A percentile compares a stretch with the other conserved stretches of the same genome.
phyloP scores from a whole-genome alignment of 2,888 invertebrate species.

The Chymomyza procnemis region DNA sequence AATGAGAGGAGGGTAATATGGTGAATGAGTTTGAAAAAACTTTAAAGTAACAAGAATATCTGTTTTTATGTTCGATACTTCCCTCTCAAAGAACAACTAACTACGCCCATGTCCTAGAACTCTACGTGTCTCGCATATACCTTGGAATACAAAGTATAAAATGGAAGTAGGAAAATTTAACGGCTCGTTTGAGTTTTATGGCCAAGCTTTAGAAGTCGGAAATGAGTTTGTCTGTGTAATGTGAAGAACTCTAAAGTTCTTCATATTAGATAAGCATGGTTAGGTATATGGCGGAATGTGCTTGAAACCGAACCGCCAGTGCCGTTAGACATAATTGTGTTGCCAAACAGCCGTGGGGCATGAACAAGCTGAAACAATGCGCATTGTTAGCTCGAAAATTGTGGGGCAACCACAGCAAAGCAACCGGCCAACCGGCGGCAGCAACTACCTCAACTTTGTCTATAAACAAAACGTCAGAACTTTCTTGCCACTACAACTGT shows the following conservation, averaged over 20 bases:
- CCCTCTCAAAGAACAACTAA: too few relatives aligned
- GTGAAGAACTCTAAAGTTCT: neutral
- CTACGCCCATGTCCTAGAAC: too few relatives aligned
- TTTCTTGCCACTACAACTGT: neutral
- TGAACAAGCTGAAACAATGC: constrained; percentile 7
- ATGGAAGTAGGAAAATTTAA: constrained; percentile 19
- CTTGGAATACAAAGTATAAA: neutral
- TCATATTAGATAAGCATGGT: neutral
- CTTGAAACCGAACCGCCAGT: constrained; percentile 5
- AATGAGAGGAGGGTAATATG: too few relatives aligned
- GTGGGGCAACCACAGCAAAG: neutral
- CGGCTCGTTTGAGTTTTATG: constrained; percentile 28
- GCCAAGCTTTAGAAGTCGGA: neutral
- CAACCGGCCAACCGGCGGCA: neutral
- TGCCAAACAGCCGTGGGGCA: constrained; percentile 23
- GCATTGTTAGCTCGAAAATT: neutral
- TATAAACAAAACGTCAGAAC: neutral
- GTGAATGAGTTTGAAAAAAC: too few relatives aligned
- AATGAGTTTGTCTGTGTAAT: neutral
- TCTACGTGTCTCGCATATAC: too few relatives aligned
- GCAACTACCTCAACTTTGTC: neutral
- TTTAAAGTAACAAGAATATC: too few relatives aligned
- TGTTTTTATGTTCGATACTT: too few relatives aligned
- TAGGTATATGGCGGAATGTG: neutral
- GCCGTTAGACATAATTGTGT: constrained; percentile 17